These are phyloP conservation scores for Micropoecilia bifurca DNA, from an alignment of 2,797 vertebrate genomes.

Conservation along the genomic window DNA sequence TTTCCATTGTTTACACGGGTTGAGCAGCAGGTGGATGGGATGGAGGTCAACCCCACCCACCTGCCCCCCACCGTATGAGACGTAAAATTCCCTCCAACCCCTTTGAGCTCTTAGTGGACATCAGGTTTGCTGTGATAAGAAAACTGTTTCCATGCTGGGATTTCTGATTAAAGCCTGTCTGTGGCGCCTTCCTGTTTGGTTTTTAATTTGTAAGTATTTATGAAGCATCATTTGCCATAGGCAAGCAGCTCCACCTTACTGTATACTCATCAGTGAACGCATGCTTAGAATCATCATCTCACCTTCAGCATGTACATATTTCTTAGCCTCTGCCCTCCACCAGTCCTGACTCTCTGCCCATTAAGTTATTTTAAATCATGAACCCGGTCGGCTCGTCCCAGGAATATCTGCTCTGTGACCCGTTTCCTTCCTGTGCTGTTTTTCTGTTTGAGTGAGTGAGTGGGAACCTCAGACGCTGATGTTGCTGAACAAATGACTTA, in stretches of 20 bases:
- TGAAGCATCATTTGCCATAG: conserved; percentile 38
- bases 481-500: conserved; percentile 37
- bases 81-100: not conserved
- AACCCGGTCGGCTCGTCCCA: conserved; percentile 32
- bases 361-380: conserved; percentile 75
- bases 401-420: conserved; percentile 23
- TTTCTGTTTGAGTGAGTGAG: conserved; percentile 49
- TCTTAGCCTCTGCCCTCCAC: conserved; percentile 7
- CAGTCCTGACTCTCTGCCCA: conserved; percentile 22
- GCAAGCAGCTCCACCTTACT: conserved; percentile 12
- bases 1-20: conserved; percentile 29
- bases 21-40: not conserved
- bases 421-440: conserved; percentile 29
- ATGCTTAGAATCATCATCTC: conserved; percentile 51
- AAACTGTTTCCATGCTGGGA: conserved; percentile 27
- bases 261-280: conserved; percentile 49
- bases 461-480: conserved; percentile 28
- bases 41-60: conserved; percentile 2
- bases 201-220: conserved; percentile 52
- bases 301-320: conserved; percentile 52
- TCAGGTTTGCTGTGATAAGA: conserved; percentile 35
- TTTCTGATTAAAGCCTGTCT: conserved; percentile 21
- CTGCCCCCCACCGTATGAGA: not conserved
- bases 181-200: conserved; percentile 31
- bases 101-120: conserved; percentile 30